Conservation (phyloP, 1,140 invertebrate species). For the Araneus ventricosus region DNA sequence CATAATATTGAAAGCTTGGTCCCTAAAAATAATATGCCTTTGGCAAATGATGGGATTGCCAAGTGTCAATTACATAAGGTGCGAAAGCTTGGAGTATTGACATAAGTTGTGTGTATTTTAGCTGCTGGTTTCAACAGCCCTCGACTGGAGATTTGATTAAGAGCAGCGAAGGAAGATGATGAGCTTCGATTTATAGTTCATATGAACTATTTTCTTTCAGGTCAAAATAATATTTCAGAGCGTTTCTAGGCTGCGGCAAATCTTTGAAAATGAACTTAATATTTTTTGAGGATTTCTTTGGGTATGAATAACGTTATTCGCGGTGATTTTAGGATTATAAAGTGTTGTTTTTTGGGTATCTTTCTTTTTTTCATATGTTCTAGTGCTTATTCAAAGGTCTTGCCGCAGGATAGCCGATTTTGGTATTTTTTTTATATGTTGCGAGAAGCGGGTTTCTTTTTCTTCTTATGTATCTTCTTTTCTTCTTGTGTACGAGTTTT, state of each 20-base stretch:
- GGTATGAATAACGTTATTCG: background rate
- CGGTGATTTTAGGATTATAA: background rate
- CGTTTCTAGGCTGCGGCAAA: background rate
- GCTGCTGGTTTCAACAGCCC: background rate
- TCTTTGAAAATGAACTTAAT: background rate
- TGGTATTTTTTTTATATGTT: no score
- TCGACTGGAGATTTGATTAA: background rate
- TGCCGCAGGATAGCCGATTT: no score
- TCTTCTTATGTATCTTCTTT: no score
- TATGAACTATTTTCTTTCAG: background rate
- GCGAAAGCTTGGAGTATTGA: constrained; percentile 58
- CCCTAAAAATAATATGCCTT: constrained; percentile 59
- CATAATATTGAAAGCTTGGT: constrained; percentile 57
- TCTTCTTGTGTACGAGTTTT: no score
- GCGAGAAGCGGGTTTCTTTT: no score
- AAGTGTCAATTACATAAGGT: constrained; percentile 68
- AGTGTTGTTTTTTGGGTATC: background rate
- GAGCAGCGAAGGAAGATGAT: constrained; percentile 24
- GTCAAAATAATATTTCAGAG: constrained; percentile 41
- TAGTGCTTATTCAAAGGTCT: no score
- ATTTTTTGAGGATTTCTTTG: background rate
- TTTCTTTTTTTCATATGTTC: no score
- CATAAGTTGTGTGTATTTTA: constrained; percentile 58
- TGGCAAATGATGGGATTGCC: background rate
- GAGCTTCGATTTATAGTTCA: background rate